Conservation (phyloP, 2,113 vertebrate species). For the Cololabis saira region DNA sequence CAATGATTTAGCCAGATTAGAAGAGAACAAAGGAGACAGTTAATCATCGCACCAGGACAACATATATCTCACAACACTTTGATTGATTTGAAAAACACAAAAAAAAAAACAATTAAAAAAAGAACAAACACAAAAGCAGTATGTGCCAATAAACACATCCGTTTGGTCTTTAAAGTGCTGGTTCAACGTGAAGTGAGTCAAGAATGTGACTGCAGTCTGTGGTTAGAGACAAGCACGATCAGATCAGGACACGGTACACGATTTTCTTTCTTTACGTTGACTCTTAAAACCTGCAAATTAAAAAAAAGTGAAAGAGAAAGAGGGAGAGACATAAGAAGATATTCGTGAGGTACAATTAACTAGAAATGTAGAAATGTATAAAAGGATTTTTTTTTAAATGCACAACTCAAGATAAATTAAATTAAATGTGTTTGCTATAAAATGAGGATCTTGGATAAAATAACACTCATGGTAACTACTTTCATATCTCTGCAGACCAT, state of each 20-base stretch:
- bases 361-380: neutral
- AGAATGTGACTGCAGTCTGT: neutral
- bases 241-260: constrained; percentile 57
- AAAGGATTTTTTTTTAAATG: too few species aligned
- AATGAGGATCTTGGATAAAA: neutral
- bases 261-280: neutral
- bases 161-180: constrained; percentile 8
- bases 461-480: neutral
- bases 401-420: neutral
- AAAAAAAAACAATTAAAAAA: neutral
- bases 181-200: neutral
- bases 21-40: too few species aligned
- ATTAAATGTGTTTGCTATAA: neutral
- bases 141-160: constrained; percentile 1
- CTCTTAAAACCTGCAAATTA: constrained; percentile 35
- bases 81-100: too few species aligned
- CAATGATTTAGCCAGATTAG: too few species aligned
- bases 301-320: neutral
- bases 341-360: neutral
- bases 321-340: neutral
- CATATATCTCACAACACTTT: too few species aligned
- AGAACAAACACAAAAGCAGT: too few species aligned
- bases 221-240: neutral
- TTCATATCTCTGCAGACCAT: neutral
- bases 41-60: too few species aligned